Evolutionary conservation across 1,140 invertebrate genomes (phyloP), one percentile per base, ranked within the genome.

Genomic region (Bombus huntii): DNA sequence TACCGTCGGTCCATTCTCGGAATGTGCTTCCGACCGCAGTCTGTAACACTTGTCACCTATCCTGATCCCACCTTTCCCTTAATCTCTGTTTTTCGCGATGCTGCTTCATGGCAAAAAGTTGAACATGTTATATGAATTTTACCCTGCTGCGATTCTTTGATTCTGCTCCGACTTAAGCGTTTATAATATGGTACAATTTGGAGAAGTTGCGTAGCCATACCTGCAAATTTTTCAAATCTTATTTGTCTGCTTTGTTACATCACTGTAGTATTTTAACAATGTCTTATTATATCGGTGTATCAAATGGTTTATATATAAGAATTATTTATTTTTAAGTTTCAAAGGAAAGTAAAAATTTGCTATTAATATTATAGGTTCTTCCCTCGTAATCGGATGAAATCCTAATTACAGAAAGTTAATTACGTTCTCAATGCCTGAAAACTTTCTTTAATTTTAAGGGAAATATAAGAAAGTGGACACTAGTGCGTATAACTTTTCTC

Each of bases 11-110:
- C 53, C 78, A 79, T 86, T 82, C 88, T 83, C 75, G 80, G 75
- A 83, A 87, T 80, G 78, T 59, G 75, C 80, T 72, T 80, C 87
- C 77, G 62, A 83, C 74, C 57, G 79, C 78, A 70, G 79, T 44
- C 62, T 59, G 78, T 71, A 44, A 76, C 62, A 70, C 80, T 86
- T 89, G 84, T 89, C 88, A 81, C 76, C 86, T 78, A 31, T 65
- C 22, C 57, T n/a, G 70, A 9, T 39, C 9, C 39, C 57, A 37
- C 1, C n/a, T 79, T 28, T 79, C 47, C 75, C 18, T 4, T 62
- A n/a, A 62, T 13, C 59, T 66, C 31, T 34, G 65, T 66, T 66
- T 31, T 74, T 74, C 59, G 25, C 28, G 1, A 4, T 65, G 5
- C 2, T 9, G 31, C 6, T 66, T 66, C 10, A 2, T 31, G 5